These are phyloP conservation scores for Nomia melanderi DNA, from an alignment of 1,140 invertebrate genomes.

Conservation along the genomic window DNA sequence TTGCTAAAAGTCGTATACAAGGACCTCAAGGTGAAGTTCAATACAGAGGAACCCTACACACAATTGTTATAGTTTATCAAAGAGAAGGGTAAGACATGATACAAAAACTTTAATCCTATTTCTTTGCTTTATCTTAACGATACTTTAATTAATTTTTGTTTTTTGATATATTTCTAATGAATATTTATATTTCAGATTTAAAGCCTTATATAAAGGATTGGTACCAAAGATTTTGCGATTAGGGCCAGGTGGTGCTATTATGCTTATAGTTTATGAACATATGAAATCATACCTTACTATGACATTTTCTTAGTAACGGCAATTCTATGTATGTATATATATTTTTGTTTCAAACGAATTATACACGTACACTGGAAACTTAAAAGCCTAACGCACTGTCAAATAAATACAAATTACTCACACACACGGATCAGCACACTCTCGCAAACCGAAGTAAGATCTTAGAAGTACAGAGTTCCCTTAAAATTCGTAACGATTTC, in stretches of 20 bases:
- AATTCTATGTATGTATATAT: background rate
- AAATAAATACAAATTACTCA: conserved; percentile 21
- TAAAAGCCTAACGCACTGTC: conserved; percentile 8
- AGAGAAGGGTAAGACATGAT: conserved; percentile 89
- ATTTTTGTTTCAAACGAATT: background rate
- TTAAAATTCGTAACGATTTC: background rate
- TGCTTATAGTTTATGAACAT: conserved; percentile 93
- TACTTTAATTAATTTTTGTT: conserved; percentile 9
- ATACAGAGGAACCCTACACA: conserved; percentile 88
- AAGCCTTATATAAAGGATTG: conserved; percentile 94
- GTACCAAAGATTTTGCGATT: conserved; percentile 94
- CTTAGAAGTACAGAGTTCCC: conserved; percentile 1
- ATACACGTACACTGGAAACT: conserved; percentile 14
- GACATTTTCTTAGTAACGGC: conserved; percentile 23
- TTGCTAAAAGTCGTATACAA: conserved; percentile 96
- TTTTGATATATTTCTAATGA: conserved; percentile 64
- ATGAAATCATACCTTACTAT: conserved; percentile 85
- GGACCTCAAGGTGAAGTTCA: conserved; percentile 91
- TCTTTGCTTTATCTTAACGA: background rate
- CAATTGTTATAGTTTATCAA: conserved; percentile 88
- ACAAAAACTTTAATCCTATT: background rate
- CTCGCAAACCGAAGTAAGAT: background rate
- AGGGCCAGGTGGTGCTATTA: conserved; percentile 95
- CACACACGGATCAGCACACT: background rate
- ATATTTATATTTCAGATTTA: conserved; percentile 83